These are phyloP conservation scores for Dolomedes plantarius DNA, from an alignment of 2,888 invertebrate species.

Conservation along the genomic window DNA sequence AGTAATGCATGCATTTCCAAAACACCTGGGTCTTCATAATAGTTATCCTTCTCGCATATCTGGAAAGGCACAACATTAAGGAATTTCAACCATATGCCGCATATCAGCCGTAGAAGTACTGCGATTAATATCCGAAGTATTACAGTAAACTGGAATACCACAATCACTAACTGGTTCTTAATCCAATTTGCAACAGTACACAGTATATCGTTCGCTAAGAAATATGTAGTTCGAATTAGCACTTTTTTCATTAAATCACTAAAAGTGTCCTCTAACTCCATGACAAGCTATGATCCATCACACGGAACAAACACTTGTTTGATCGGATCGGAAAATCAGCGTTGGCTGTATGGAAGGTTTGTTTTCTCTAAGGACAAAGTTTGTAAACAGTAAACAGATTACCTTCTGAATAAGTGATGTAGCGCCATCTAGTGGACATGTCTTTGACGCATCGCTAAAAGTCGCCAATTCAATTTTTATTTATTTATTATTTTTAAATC, in stretches of 20 bases:
- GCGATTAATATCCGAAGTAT: background rate
- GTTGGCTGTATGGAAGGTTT: too few species aligned
- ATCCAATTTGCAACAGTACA: background rate
- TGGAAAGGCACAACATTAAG: background rate
- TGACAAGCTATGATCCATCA: background rate
- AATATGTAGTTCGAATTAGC: background rate
- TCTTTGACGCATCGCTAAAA: too few species aligned
- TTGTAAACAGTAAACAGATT: too few species aligned
- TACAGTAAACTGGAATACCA: background rate
- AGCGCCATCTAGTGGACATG: too few species aligned
- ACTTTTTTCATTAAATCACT: background rate
- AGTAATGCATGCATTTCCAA: slow-evolving; percentile 42
- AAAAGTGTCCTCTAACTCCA: background rate
- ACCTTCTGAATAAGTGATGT: too few species aligned
- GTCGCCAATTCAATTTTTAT: too few species aligned
- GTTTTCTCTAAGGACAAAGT: too few species aligned
- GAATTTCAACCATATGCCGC: background rate
- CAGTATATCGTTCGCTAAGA: background rate
- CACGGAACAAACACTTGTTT: background rate
- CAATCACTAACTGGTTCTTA: background rate
- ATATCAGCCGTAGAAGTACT: background rate
- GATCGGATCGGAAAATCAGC: too few species aligned
- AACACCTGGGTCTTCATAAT: slow-evolving; percentile 34
- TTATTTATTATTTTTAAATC: too few species aligned
- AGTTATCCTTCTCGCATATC: background rate